A percentile compares a stretch with the other conserved stretches of the same genome.
Conservation (phyloP, 2,113 vertebrate species). For the Nestor notabilis region DNA sequence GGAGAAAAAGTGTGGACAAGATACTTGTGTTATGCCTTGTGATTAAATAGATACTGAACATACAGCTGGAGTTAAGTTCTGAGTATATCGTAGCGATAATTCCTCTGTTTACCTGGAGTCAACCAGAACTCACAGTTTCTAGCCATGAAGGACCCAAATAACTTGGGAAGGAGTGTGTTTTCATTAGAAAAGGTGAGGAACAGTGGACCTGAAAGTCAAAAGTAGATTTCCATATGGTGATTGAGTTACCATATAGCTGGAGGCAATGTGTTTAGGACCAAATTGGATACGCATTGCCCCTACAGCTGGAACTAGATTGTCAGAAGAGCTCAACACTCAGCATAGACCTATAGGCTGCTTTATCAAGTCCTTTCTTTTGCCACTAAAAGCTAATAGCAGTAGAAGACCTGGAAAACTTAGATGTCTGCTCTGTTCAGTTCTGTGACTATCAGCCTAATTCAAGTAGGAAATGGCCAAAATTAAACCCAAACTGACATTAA, state of each 20-base stretch:
- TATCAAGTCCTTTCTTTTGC: neutral
- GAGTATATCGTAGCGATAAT: neutral
- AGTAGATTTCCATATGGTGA: neutral
- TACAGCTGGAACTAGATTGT: neutral
- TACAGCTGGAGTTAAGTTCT: neutral
- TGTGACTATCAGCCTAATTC: neutral
- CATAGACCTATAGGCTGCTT: neutral
- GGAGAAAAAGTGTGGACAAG: neutral
- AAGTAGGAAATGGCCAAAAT: constrained; percentile 1
- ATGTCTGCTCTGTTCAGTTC: neutral
- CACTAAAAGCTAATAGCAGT: neutral
- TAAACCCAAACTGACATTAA: constrained; percentile 38
- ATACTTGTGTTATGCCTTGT: neutral
- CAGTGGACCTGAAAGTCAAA: neutral
- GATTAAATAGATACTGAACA: neutral
- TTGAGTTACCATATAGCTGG: neutral
- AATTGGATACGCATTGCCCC: neutral
- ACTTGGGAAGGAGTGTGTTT: neutral
- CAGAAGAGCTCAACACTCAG: neutral
- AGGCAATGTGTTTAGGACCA: neutral
- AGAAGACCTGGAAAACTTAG: neutral
- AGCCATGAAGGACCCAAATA: neutral
- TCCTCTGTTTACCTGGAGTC: neutral
- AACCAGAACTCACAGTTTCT: neutral
- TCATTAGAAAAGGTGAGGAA: neutral